Conservation (phyloP, 2,888 invertebrate genomes). For the Drosophila setosimentum region DNA sequence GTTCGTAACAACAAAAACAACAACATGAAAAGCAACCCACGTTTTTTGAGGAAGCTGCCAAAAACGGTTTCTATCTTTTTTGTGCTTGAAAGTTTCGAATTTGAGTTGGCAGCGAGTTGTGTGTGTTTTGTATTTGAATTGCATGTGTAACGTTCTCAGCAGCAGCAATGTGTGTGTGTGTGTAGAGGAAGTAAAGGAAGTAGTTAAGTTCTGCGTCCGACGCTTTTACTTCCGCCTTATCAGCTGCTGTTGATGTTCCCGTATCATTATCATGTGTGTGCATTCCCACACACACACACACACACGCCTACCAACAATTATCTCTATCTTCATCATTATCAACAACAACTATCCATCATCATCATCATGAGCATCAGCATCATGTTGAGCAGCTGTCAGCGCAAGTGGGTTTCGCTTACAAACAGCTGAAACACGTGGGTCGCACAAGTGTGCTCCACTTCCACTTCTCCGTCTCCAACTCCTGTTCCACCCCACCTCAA, state of each 20-base stretch:
- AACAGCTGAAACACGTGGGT: constrained; percentile 48
- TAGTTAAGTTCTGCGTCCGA: constrained; percentile 65
- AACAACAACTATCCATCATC: constrained; percentile 13
- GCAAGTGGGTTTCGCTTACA: constrained; percentile 63
- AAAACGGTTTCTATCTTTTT: constrained; percentile 27
- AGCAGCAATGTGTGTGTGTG: constrained; percentile 11
- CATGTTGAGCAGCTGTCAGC: constrained; percentile 46
- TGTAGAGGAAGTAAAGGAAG: constrained; percentile 52
- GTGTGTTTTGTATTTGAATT: constrained; percentile 16
- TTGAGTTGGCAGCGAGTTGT: constrained; percentile 9
- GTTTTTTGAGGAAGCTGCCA: constrained; percentile 39
- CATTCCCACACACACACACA: constrained; percentile 19
- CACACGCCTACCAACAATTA: constrained; percentile 37
- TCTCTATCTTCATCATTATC: constrained; percentile 7
- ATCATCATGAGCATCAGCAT: constrained; percentile 24
- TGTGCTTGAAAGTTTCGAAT: constrained; percentile 13
- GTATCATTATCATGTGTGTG: constrained; percentile 37
- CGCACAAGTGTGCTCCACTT: constrained; percentile 49
- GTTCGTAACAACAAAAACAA: constrained; percentile 12
- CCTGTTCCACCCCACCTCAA: not conserved
- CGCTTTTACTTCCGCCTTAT: constrained; percentile 78
- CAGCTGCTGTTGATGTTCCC: constrained; percentile 59
- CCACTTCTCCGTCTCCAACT: constrained; percentile 1
- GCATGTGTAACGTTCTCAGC: constrained; percentile 3
- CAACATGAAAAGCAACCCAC: not conserved